Percentiles rank a stretch among this genome's conserved stretches.
These are phyloP conservation scores for Leucania comma DNA, from an alignment of 2,888 invertebrate species.

Conservation along the genomic window DNA sequence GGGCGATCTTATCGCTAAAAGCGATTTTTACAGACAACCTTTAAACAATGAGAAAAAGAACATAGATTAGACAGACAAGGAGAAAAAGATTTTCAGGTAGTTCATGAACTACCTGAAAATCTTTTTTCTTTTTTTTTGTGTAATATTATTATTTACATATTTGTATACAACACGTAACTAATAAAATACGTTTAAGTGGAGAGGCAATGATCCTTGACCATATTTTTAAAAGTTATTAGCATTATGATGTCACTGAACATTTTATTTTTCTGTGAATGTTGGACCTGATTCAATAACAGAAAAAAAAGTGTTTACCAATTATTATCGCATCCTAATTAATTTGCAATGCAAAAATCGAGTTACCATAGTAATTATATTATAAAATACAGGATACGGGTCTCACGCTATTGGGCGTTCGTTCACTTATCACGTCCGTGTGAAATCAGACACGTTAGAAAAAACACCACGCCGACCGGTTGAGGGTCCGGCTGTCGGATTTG, in stretches of 20 bases:
- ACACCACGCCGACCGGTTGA: conserved; percentile 70
- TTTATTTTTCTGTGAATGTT: background rate
- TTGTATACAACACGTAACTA: too few species aligned
- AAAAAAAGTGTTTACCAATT: background rate
- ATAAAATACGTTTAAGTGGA: too few species aligned
- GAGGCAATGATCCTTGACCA: too few species aligned
- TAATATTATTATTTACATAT: too few species aligned
- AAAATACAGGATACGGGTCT: conserved; percentile 71
- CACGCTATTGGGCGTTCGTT: conserved; percentile 69
- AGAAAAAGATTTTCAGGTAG: too few species aligned
- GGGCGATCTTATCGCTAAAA: too few species aligned
- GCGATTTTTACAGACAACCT: too few species aligned
- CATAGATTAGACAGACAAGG: too few species aligned
- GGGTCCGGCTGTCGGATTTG: conserved; percentile 68
- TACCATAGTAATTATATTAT: conserved; percentile 54
- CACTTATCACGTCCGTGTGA: conserved; percentile 75
- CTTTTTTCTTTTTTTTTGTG: too few species aligned
- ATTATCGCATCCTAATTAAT: conserved; percentile 17
- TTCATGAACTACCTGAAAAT: too few species aligned
- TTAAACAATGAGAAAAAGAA: too few species aligned
- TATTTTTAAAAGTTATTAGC: too few species aligned
- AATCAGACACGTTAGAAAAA: conserved; percentile 75
- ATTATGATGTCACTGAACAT: background rate
- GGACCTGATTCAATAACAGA: background rate
- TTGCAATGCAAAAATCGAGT: conserved; percentile 45